phyloP scores from a whole-genome alignment of 2,113 vertebrate species.

The Melanocharis versteri region DNA sequence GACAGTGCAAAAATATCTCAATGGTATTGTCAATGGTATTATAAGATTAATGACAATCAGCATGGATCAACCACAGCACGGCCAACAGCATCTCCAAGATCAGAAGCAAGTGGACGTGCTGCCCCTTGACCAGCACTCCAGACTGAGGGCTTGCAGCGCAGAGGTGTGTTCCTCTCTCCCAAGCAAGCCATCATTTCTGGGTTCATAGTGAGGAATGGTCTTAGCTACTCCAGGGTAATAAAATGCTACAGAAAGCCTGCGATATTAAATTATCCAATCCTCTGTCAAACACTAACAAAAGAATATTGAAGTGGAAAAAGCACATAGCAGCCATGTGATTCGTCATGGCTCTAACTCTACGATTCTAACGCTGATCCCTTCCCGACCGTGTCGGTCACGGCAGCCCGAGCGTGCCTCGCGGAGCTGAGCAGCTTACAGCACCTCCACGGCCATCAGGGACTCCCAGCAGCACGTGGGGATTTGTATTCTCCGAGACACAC shows the following conservation, averaged over 20 bases:
- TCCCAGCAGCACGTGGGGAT: not conserved
- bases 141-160: not conserved
- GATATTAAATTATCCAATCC: slow-evolving; percentile 20
- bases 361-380: not conserved
- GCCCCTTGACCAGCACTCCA: not conserved
- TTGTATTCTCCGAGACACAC: not conserved
- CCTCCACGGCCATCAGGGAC: not conserved
- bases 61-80: not conserved
- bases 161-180: not conserved
- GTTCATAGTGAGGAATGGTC: slow-evolving; percentile 31
- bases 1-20: slow-evolving; percentile 59
- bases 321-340: not conserved
- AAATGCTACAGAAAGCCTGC: slow-evolving; percentile 40
- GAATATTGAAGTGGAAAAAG: not conserved
- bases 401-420: not conserved
- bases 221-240: slow-evolving; percentile 30
- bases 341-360: not conserved
- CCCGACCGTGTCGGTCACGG: not conserved
- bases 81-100: not conserved
- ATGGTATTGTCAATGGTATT: not conserved
- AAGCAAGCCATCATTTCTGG: not conserved
- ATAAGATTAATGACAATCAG: not conserved
- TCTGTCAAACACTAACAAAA: not conserved
- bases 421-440: slow-evolving; percentile 7
- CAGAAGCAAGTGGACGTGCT: not conserved